Base-by-base conservation (phyloP, 1,140 invertebrate species). In the Daktulosphaira vitifoliae region DNA sequence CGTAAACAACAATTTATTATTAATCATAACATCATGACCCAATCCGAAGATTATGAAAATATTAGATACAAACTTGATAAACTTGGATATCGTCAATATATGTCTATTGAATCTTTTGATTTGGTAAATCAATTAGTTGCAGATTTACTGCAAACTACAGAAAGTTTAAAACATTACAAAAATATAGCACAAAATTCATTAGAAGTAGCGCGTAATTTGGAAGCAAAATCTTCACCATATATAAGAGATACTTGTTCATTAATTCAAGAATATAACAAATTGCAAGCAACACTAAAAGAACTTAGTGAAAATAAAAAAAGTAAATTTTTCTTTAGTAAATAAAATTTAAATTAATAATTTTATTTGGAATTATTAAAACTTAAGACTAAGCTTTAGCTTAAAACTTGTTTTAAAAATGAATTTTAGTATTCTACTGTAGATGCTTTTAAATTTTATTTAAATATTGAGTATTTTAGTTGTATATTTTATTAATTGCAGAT, bases 81-180 rank as follows among this genome's bases (percentile, higher is more conserved):
- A 59, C 78, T 90, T 62, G 89, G 89, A 16, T 90, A 90, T 72
- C 80, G 79, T 65, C 83, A 89, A 73, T 74, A 78, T n/a, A 76
- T 90, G 49, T 80, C 81, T 1, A 71, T 84, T 20, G 88, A 91
- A 69, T 81, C 82, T 68, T 73, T 89, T 26, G 83, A 85, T 46
- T 75, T 90, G 64, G 83, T 89, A 67, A 85, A 89, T 76, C 82
- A 81, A 73, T 74, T 91, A 66, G 73, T 88, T 65, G 80, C 80
- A 56, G 88, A 90, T 76, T 78, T 90, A 52, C 75, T 89, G 59
- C 82, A 87, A 72, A 89, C 88, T 18, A 90, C 86, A 25, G 81
- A 85, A 56, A 88, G 83, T 72, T 75, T 90, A 26, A 83, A 86
- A 71, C 83, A 89, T 75, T 87, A 86, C 70, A 90, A 89, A 78